Evolutionary conservation across 2,888 invertebrate species (phyloP), one percentile per base, ranked within the genome.

Genomic region (Bombylius major): DNA sequence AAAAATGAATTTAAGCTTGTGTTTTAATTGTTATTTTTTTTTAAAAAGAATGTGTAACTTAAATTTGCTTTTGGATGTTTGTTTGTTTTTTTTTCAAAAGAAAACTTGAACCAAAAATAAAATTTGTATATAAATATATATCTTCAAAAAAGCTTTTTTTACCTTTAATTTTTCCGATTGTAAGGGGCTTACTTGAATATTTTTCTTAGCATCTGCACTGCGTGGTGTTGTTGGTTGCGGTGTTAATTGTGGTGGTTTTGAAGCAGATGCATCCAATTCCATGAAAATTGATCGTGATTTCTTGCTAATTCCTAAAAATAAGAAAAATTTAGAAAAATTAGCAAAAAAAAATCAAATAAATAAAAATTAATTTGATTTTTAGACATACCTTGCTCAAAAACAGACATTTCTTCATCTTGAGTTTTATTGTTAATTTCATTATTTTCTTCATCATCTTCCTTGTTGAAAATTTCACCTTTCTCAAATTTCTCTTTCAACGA

Each of bases 221-320:
- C 50, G 56, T 39, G 59, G 58, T 51, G 55, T 54, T 50, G 61
- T 32, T 53, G 58, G 11, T 51, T 51, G 12, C 36, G 31, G 50
- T 50, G 58, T 55, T 36, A 55, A 53, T 50, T 53, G 50, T 32
- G 57, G 57, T 12, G 58, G 55, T 51, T 63, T 60, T 5, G 57
- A 62, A 32, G 81, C 75, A 54, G 78, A 62, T 1, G 90, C 89
- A 70, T 93, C 92, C 63, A 93, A 75, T 72, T 92, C 87, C 75
- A 89, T 75, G 75, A 93, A 93, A 61, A 92, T 81, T 34, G 86
- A 88, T 14, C 92, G 82, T 0, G 92, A 92, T 70, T 89, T 87
- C 76, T 89, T 89, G 66, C 89, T 87, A 62, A 91, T 89, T 62
- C 87, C 91, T 89, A 14, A n/a, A n/a, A n/a, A n/a, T n/a, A n/a